A percentile compares a stretch with the other conserved stretches of the same genome.
These are phyloP conservation scores for Gallinago undulata DNA, from an alignment of 2,113 vertebrate genomes.

Conservation along the genomic window DNA sequence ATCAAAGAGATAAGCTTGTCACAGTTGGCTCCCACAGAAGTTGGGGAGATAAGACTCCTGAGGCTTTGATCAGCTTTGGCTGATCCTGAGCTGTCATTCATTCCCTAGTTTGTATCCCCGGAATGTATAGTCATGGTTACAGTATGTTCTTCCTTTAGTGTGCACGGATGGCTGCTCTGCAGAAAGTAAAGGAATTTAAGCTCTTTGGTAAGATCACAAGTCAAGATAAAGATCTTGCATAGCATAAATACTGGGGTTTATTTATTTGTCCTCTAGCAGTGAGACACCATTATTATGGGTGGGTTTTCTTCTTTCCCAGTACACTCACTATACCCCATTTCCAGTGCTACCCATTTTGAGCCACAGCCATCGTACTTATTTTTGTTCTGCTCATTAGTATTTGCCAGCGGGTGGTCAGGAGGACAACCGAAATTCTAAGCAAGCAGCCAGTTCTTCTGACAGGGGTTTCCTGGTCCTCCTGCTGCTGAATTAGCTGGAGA, in stretches of 20 bases:
- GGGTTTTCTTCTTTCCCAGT: background rate
- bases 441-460: background rate
- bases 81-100: constrained; percentile 45
- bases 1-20: constrained; percentile 50
- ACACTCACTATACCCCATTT: background rate
- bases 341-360: background rate
- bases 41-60: constrained; percentile 9
- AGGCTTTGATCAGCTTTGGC: constrained; percentile 49
- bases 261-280: constrained; percentile 4
- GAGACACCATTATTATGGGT: background rate
- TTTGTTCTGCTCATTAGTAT: constrained; percentile 25
- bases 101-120: constrained; percentile 16
- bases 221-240: constrained; percentile 6
- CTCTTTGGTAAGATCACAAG: constrained; percentile 12
- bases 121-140: constrained; percentile 26
- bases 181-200: constrained; percentile 15
- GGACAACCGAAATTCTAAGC: constrained; percentile 14
- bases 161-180: constrained; percentile 22
- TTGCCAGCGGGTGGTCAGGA: background rate
- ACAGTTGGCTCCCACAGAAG: constrained; percentile 19
- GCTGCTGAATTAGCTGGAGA: constrained; percentile 44
- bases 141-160: background rate
- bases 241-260: background rate
- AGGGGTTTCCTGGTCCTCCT: constrained; percentile 13
- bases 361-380: background rate